phyloP scores from a whole-genome alignment of 2,797 vertebrate species.

The Sternarchorhynchus goeldii region DNA sequence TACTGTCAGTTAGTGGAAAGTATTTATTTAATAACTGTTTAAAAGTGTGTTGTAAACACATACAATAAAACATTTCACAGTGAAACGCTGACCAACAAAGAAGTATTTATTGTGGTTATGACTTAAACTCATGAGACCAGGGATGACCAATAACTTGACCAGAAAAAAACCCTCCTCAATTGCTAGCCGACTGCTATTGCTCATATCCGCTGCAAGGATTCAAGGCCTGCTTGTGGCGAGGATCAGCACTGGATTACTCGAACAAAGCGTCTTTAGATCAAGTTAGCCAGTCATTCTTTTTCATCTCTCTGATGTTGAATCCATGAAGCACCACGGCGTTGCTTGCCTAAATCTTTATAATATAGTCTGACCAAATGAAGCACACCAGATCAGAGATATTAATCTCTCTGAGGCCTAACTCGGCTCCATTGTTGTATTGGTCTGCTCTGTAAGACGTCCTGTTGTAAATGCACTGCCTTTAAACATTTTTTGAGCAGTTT shows the following conservation, averaged over 20 bases:
- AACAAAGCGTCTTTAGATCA: background rate
- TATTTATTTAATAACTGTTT: background rate
- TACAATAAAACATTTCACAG: background rate
- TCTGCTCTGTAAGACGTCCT: conserved; percentile 32
- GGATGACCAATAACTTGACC: background rate
- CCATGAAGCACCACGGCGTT: conserved; percentile 18
- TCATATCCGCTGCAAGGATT: conserved; percentile 17
- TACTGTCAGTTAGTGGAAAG: background rate
- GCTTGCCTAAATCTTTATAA: background rate
- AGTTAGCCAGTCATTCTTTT: conserved; percentile 15
- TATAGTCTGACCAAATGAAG: conserved; percentile 11
- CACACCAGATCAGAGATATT: conserved; percentile 15
- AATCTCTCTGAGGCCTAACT: conserved; percentile 30
- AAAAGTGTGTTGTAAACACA: background rate
- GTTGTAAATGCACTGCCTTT: conserved; percentile 43
- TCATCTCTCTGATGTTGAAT: conserved; percentile 15
- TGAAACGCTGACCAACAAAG: conserved; percentile 13
- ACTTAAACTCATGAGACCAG: conserved; percentile 19
- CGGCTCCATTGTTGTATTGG: conserved; percentile 44
- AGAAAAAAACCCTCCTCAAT: conserved; percentile 6
- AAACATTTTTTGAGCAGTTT: conserved; percentile 26
- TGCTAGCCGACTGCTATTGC: conserved; percentile 19
- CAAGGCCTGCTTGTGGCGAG: background rate
- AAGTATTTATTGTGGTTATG: conserved; percentile 12
- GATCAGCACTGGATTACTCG: background rate